Percentiles rank a stretch among this genome's conserved stretches.
These are phyloP conservation scores for Lottia gigantea DNA, from an alignment of 2,888 invertebrate genomes.

Conservation along the genomic window DNA sequence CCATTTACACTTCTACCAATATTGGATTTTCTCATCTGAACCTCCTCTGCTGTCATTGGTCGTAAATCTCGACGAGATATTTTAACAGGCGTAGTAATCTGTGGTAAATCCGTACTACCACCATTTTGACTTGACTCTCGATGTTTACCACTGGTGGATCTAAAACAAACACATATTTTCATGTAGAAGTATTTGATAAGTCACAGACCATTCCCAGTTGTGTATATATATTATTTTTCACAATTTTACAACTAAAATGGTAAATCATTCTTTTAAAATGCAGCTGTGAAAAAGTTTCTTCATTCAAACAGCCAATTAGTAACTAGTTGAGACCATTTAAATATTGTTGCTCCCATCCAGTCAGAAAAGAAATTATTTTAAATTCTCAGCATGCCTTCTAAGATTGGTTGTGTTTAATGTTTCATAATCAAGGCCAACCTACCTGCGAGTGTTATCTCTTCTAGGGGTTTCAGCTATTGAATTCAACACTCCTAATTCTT, in stretches of 20 bases:
- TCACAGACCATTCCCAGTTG: too few species aligned
- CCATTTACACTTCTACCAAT: slow-evolving; percentile 42
- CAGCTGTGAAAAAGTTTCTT: too few species aligned
- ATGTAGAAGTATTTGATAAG: too few species aligned
- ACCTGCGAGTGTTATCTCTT: background rate
- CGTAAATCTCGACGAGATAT: slow-evolving; percentile 64
- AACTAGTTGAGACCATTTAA: too few species aligned
- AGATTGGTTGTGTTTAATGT: too few species aligned
- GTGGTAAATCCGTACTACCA: slow-evolving; percentile 25
- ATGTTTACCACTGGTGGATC: background rate
- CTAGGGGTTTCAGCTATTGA: background rate
- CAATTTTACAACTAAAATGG: too few species aligned
- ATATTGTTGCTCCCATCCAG: too few species aligned
- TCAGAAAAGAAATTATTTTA: too few species aligned
- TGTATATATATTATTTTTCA: background rate
- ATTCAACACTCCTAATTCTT: background rate
- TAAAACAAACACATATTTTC: background rate
- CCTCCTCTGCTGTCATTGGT: slow-evolving; percentile 63
- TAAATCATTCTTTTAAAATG: too few species aligned
- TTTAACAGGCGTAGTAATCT: slow-evolving; percentile 55
- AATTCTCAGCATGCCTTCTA: too few species aligned
- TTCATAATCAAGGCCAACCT: background rate
- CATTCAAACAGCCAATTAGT: too few species aligned
- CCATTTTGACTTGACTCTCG: background rate
- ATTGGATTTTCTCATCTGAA: slow-evolving; percentile 59